phyloP scores from a whole-genome alignment of 2,888 invertebrate genomes.

The Endotricha flammealis region DNA sequence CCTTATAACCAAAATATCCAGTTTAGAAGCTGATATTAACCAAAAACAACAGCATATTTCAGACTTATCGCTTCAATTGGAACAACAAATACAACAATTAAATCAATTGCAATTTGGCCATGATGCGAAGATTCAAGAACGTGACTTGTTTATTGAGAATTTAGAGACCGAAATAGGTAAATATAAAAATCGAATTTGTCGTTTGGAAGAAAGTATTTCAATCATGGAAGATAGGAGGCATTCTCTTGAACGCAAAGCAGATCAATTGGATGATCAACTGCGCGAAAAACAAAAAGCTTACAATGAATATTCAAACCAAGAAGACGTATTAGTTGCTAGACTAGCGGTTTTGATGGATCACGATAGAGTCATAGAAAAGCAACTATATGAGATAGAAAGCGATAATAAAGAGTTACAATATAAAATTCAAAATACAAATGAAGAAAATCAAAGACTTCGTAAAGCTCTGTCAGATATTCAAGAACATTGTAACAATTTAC shows the following conservation, averaged over 20 bases:
- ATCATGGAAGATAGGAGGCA: constrained; percentile 79
- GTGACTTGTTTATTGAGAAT: constrained; percentile 85
- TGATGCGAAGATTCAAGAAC: constrained; percentile 85
- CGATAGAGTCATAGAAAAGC: constrained; percentile 80
- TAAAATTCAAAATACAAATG: constrained; percentile 71
- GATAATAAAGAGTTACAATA: constrained; percentile 76
- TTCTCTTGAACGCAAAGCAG: constrained; percentile 79
- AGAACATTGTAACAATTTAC: constrained; percentile 50
- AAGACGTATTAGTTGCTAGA: constrained; percentile 80
- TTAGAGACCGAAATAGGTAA: constrained; percentile 82
- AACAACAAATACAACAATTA: constrained; percentile 49
- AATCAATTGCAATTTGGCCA: constrained; percentile 65
- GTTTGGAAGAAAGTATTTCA: constrained; percentile 82
- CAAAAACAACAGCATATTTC: constrained; percentile 56
- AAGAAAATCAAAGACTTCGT: constrained; percentile 71
- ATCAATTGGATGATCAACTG: constrained; percentile 79
- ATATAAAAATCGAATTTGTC: constrained; percentile 80
- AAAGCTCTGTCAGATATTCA: constrained; percentile 60
- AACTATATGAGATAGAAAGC: constrained; percentile 78
- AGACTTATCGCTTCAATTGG: constrained; percentile 49
- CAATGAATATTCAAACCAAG: constrained; percentile 79
- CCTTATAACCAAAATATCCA: constrained; percentile 54
- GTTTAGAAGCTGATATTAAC: constrained; percentile 51
- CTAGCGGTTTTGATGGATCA: constrained; percentile 80
- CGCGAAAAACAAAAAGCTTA: constrained; percentile 78